Base-by-base conservation (phyloP, 1,140 invertebrate genomes). In the Amyelois transitella region DNA sequence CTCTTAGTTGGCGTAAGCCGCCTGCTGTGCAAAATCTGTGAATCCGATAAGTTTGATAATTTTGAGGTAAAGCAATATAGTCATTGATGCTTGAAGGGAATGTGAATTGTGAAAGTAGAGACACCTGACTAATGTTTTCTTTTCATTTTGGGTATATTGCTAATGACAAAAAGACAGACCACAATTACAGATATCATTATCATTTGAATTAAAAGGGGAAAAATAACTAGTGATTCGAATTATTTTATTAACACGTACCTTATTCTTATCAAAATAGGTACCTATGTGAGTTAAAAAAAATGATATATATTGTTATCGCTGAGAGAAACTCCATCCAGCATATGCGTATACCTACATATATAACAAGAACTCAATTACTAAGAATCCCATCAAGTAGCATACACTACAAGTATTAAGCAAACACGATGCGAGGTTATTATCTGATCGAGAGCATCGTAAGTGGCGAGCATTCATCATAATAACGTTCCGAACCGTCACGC, bases 391-490 rank as follows among this genome's bases (percentile, higher is more conserved):
- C 70, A 75, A 70, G 64, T 65, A 62, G 57, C 62, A 61, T 55
- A 60, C 24, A 55, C 67, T 55, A 67, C 58, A 55, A 51, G 58
- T 60, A 62, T 64, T 74, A 62, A 77, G 69, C 70, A 81, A 81
- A 81, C 75, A 78, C 61, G 68, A 71, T 66, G 71, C 60, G 57
- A 66, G 55, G 58, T 54, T 61, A 73, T 82, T 86, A 86, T 86
- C 82, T 69, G 80, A 86, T 81, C 62, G 67, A 77, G 77, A 72
- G 60, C 74, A 61, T 66, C 66, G 64, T 72, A 69, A 79, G 67
- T 69, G 66, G 62, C 63, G 59, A 59, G 58, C 72, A 81, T 84
- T 77, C 76, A 80, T 84, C 81, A 86, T 79, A 85, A 81, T 75
- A 82, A 80, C 72, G 74, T 75, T 74, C 50, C 44, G 55, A 72